phyloP scores from a whole-genome alignment of 2,888 invertebrate genomes.

The Allacma fusca region DNA sequence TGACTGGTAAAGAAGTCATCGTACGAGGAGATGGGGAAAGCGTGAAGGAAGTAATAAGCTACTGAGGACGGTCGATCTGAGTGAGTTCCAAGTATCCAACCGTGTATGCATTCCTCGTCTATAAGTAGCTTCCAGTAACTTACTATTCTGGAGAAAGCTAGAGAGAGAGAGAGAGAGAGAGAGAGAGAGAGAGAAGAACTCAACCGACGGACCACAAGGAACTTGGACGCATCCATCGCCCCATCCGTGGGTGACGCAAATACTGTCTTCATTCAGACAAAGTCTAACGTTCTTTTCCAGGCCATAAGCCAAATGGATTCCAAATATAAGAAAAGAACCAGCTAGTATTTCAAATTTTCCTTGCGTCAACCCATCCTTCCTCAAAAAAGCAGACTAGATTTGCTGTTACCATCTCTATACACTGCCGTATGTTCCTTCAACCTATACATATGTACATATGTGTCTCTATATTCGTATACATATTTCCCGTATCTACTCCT shows the following conservation, averaged over 20 bases:
- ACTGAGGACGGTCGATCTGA: too few relatives aligned
- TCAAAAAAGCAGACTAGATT: too few relatives aligned
- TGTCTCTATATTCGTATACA: too few relatives aligned
- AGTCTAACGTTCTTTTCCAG: slow-evolving; percentile 40
- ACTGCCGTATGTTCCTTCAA: too few relatives aligned
- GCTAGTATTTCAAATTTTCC: neutral
- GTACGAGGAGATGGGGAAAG: neutral
- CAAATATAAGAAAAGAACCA: slow-evolving; percentile 5
- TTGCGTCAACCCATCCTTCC: neutral
- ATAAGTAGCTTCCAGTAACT: too few relatives aligned
- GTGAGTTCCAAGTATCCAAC: too few relatives aligned
- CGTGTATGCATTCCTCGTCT: too few relatives aligned
- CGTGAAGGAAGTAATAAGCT: neutral
- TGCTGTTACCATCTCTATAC: too few relatives aligned
- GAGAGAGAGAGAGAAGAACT: neutral
- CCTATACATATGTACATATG: neutral
- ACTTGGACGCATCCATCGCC: neutral
- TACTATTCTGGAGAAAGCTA: neutral
- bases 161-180: neutral
- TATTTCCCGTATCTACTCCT: too few relatives aligned
- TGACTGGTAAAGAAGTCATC: neutral
- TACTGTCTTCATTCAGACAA: slow-evolving; percentile 38
- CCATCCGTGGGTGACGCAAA: slow-evolving; percentile 33
- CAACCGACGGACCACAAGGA: slow-evolving; percentile 9
- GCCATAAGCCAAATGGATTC: slow-evolving; percentile 43